phyloP scores from a whole-genome alignment of 2,888 invertebrate species.

The Cataglyphis cursor region DNA sequence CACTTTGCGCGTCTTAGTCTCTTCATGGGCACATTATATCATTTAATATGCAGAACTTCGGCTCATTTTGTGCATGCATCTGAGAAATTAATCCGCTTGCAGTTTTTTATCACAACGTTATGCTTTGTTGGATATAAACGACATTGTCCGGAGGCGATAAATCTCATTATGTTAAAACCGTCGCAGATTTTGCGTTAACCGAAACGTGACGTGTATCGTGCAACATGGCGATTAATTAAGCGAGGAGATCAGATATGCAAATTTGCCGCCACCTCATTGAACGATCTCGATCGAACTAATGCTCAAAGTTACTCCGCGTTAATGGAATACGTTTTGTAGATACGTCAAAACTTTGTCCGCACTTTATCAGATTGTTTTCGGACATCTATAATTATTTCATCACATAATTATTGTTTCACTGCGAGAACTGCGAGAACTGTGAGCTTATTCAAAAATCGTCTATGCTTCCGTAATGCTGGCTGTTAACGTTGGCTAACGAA shows the following conservation, averaged over 20 bases:
- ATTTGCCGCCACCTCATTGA: slow-evolving; percentile 26
- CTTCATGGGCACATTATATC: background rate
- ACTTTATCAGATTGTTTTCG: background rate
- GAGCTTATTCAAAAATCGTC: background rate
- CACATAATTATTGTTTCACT: slow-evolving; percentile 19
- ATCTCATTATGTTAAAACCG: slow-evolving; percentile 41
- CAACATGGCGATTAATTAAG: slow-evolving; percentile 50
- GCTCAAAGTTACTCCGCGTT: slow-evolving; percentile 36
- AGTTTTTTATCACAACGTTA: slow-evolving; percentile 14
- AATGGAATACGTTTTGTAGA: background rate
- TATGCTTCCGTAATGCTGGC: background rate
- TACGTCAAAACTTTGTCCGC: background rate
- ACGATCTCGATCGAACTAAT: slow-evolving; percentile 35
- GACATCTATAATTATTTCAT: slow-evolving; percentile 33
- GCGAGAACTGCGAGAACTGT: slow-evolving; percentile 10
- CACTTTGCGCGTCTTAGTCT: background rate
- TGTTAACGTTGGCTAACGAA: slow-evolving; percentile 12
- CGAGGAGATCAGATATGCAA: slow-evolving; percentile 54
- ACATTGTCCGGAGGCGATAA: slow-evolving; percentile 29
- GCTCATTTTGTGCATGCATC: slow-evolving; percentile 8
- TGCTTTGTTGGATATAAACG: slow-evolving; percentile 12
- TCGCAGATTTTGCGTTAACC: slow-evolving; percentile 16
- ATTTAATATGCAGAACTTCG: slow-evolving; percentile 15
- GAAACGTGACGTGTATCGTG: slow-evolving; percentile 35
- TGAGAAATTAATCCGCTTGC: slow-evolving; percentile 37